These are phyloP conservation scores for Hypothenemus hampei DNA, from an alignment of 1,140 invertebrate genomes.

Conservation along the genomic window DNA sequence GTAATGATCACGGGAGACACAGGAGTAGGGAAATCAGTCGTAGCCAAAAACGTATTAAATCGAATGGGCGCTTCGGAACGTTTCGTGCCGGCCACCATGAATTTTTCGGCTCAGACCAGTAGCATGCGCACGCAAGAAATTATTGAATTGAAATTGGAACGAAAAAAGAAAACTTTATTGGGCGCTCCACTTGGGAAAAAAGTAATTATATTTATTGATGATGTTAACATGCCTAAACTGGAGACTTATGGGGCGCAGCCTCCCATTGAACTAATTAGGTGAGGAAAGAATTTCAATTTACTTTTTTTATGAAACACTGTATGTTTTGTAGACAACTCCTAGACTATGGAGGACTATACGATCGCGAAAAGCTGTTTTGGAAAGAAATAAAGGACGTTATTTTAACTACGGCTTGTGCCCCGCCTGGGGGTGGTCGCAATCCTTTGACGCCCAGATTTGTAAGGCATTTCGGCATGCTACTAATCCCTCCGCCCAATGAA, in stretches of 20 bases:
- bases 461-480: slow-evolving; percentile 77
- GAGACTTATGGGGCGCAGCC: slow-evolving; percentile 85
- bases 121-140: slow-evolving; percentile 76
- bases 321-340: slow-evolving; percentile 63
- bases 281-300: too few relatives aligned
- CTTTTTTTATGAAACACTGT: too few relatives aligned
- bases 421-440: slow-evolving; percentile 83
- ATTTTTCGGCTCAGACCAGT: slow-evolving; percentile 86
- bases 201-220: slow-evolving; percentile 84
- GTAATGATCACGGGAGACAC: slow-evolving; percentile 72
- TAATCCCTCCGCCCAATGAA: slow-evolving; percentile 68
- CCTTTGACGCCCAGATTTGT: slow-evolving; percentile 77
- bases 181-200: slow-evolving; percentile 81
- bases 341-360: slow-evolving; percentile 79
- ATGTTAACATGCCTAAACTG: slow-evolving; percentile 85
- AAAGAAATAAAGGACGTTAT: slow-evolving; percentile 81
- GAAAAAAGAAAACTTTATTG: slow-evolving; percentile 71
- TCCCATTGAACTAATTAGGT: slow-evolving; percentile 81
- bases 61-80: slow-evolving; percentile 55
- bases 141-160: slow-evolving; percentile 75
- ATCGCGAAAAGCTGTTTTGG: slow-evolving; percentile 81
- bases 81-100: slow-evolving; percentile 71
- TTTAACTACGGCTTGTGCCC: slow-evolving; percentile 77
- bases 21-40: slow-evolving; percentile 82
- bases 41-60: slow-evolving; percentile 69